Evolutionary conservation across 2,888 invertebrate genomes (phyloP).

Genomic region (Eustalomyia histrio): DNA sequence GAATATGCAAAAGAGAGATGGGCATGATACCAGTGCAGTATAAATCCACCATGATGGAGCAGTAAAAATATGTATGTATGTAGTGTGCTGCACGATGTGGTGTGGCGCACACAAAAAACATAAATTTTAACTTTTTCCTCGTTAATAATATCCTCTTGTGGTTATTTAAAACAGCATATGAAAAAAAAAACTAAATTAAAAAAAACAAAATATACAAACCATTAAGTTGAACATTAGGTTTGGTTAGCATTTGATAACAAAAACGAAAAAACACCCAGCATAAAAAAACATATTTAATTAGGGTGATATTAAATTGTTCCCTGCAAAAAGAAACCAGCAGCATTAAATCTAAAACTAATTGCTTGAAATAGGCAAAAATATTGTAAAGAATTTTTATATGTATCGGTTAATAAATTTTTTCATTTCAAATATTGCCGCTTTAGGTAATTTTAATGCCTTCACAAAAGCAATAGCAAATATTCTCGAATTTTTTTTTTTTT

Average conservation of each 20-base stretch:
- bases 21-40: constrained; percentile 27
- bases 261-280: constrained; percentile 5
- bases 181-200: not conserved
- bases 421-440: no score
- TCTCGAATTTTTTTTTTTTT: no score
- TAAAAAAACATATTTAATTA: not conserved
- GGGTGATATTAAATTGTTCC: not conserved
- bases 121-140: constrained; percentile 50
- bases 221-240: constrained; percentile 27
- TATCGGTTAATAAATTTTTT: no score
- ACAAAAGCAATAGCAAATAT: no score
- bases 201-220: constrained; percentile 23
- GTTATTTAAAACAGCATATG: constrained; percentile 13
- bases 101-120: constrained; percentile 14
- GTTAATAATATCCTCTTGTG: constrained; percentile 57
- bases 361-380: no score
- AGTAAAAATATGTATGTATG: not conserved
- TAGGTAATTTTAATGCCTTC: no score
- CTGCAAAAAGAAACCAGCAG: no score
- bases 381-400: no score
- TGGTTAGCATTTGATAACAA: constrained; percentile 11
- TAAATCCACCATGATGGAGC: constrained; percentile 7
- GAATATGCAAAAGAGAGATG: constrained; percentile 12
- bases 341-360: no score
- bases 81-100: not conserved